Percentiles rank a stretch among this genome's conserved stretches.
These are phyloP conservation scores for Luffia ferchaultella DNA, from an alignment of 2,888 invertebrate species.

Conservation along the genomic window DNA sequence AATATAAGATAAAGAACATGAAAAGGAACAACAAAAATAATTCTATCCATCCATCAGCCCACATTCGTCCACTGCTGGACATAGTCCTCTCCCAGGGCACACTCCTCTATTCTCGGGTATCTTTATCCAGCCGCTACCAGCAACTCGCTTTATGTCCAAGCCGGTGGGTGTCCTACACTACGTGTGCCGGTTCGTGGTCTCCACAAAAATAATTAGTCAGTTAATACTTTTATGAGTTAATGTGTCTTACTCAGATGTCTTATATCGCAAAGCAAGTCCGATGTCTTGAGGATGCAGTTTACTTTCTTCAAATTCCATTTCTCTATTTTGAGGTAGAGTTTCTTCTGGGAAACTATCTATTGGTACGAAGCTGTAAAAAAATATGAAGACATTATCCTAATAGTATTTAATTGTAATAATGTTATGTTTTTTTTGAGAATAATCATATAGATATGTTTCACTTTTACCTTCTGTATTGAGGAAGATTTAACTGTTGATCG, in stretches of 20 bases:
- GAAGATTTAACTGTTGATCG: neutral
- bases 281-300: slow-evolving; percentile 45
- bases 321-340: neutral
- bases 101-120: too few relatives aligned
- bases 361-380: too few relatives aligned
- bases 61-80: too few relatives aligned
- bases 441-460: neutral
- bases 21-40: neutral
- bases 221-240: neutral
- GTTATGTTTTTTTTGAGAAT: too few relatives aligned
- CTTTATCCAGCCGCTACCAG: too few relatives aligned
- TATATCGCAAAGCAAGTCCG: slow-evolving; percentile 34
- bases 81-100: too few relatives aligned
- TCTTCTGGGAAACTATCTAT: too few relatives aligned
- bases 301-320: slow-evolving; percentile 19
- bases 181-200: neutral
- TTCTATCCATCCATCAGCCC: too few relatives aligned
- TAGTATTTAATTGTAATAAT: too few relatives aligned
- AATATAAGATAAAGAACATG: neutral
- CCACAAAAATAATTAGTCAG: neutral
- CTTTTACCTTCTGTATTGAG: neutral
- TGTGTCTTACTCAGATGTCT: slow-evolving; percentile 30
- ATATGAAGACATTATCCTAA: too few relatives aligned
- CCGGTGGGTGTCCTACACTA: neutral
- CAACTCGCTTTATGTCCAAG: neutral